phyloP scores from a whole-genome alignment of 2,113 vertebrate genomes.

The Todiramphus chloris region DNA sequence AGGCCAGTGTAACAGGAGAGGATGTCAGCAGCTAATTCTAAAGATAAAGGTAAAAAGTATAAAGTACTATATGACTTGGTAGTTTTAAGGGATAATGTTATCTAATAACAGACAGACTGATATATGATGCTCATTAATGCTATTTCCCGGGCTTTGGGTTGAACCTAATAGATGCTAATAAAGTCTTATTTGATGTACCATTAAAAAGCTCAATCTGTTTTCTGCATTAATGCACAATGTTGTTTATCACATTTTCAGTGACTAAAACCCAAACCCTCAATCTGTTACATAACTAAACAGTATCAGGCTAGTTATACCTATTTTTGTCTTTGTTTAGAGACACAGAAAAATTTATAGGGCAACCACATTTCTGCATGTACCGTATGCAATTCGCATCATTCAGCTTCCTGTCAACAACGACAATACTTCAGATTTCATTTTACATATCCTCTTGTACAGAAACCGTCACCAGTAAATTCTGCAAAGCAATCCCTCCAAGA shows the following conservation, averaged over 20 bases:
- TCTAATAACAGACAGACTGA: conserved; percentile 84
- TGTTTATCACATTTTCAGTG: conserved; percentile 81
- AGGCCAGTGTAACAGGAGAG: conserved; percentile 82
- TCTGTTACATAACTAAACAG: conserved; percentile 72
- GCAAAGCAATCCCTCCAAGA: background rate
- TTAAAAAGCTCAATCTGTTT: conserved; percentile 85
- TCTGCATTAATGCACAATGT: conserved; percentile 78
- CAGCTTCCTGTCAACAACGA: background rate
- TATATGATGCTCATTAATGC: conserved; percentile 86
- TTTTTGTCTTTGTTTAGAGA: conserved; percentile 51
- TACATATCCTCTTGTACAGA: background rate
- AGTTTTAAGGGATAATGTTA: conserved; percentile 82
- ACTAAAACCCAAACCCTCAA: conserved; percentile 76
- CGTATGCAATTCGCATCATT: background rate
- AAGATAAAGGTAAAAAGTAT: conserved; percentile 84
- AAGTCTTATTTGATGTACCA: conserved; percentile 87
- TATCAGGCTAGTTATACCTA: conserved; percentile 47
- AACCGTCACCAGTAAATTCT: background rate
- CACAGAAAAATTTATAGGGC: conserved; percentile 27
- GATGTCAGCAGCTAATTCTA: conserved; percentile 81
- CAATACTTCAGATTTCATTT: background rate
- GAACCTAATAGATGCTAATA: conserved; percentile 87
- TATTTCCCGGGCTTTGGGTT: conserved; percentile 80
- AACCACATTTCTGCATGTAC: background rate
- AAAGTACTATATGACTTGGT: conserved; percentile 80